Conservation (phyloP, 1,140 invertebrate species). For the Drosophila nebulosa region DNA sequence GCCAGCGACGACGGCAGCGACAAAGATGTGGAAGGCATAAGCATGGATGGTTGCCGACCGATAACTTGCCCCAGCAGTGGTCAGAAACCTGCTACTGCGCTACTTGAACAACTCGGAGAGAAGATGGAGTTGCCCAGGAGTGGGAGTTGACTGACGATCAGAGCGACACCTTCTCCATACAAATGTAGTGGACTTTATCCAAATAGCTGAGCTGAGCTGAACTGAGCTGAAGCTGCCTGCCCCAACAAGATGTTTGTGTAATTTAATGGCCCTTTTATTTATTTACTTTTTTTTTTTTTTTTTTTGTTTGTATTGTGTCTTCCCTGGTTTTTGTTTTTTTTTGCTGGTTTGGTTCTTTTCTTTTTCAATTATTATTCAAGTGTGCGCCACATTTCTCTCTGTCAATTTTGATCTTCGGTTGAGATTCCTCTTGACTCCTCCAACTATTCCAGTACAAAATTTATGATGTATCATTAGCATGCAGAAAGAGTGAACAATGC, state of each 20-base stretch:
- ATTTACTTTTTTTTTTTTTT: slow-evolving; percentile 33
- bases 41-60: not conserved
- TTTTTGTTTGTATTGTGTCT: not conserved
- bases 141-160: slow-evolving; percentile 44
- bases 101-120: not conserved
- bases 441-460: slow-evolving; percentile 42
- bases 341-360: slow-evolving; percentile 14
- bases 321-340: not conserved
- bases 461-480: slow-evolving; percentile 74
- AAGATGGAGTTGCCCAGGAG: slow-evolving; percentile 3
- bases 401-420: slow-evolving; percentile 58
- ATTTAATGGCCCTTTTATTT: slow-evolving; percentile 56
- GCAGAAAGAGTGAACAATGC: slow-evolving; percentile 54
- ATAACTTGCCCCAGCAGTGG: not conserved
- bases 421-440: slow-evolving; percentile 2
- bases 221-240: slow-evolving; percentile 1
- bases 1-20: not conserved
- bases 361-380: slow-evolving; percentile 54
- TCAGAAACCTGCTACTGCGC: not conserved
- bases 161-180: slow-evolving; percentile 46
- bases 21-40: too few species aligned
- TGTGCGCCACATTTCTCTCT: slow-evolving; percentile 57
- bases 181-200: slow-evolving; percentile 6
- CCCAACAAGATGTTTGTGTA: slow-evolving; percentile 40
- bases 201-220: not conserved